phyloP scores from a whole-genome alignment of 2,113 vertebrate species.

The Urocolius indicus region DNA sequence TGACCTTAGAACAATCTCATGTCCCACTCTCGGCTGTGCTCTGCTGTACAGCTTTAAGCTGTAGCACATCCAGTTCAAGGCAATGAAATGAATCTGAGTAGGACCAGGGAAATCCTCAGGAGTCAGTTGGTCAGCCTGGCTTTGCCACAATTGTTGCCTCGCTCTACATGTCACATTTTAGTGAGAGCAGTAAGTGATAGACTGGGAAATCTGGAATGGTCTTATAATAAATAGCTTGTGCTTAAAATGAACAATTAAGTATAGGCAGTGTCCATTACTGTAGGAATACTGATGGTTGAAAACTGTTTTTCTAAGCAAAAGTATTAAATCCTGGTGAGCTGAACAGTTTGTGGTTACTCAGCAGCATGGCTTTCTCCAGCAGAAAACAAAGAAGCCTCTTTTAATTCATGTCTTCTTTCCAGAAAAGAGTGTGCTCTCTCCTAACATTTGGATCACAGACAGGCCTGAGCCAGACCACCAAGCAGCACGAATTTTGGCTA shows the following conservation, averaged over 20 bases:
- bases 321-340: not conserved
- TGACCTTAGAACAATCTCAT: not conserved
- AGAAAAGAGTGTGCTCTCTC: not conserved
- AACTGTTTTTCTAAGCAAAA: conserved; percentile 14
- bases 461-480: conserved; percentile 8
- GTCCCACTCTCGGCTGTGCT: not conserved
- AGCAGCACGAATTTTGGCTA: not conserved
- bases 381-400: not conserved
- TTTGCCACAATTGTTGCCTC: not conserved
- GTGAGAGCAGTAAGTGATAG: not conserved
- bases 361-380: not conserved
- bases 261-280: not conserved
- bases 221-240: not conserved
- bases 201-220: not conserved
- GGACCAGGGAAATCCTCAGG: not conserved
- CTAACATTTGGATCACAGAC: not conserved
- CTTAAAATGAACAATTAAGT: not conserved
- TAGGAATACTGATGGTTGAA: not conserved
- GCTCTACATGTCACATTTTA: not conserved
- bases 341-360: conserved; percentile 11
- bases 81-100: not conserved
- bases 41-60: not conserved
- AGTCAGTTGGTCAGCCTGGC: not conserved
- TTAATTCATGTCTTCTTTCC: not conserved
- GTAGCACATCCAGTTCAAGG: not conserved